Conservation (phyloP, 2,113 vertebrate species). For the Seriola dumerili region DNA sequence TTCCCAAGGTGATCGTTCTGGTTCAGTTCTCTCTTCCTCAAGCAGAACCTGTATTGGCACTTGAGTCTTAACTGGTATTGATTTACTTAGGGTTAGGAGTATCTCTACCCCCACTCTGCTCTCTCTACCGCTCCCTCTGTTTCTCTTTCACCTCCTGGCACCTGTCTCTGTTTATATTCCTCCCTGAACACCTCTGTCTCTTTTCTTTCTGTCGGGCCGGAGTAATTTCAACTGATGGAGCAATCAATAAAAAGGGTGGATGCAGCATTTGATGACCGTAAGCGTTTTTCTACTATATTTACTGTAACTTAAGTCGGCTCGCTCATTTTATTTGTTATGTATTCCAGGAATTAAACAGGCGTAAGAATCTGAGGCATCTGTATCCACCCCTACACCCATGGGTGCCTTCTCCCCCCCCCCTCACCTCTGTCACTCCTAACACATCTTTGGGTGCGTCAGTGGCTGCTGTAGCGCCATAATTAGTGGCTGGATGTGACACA, state of each 20-base stretch:
- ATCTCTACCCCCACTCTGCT: conserved; percentile 35
- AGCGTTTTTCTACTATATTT: background rate
- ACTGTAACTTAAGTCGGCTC: background rate
- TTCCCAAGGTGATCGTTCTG: conserved; percentile 81
- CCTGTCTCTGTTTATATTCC: conserved; percentile 60
- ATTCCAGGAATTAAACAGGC: conserved; percentile 4
- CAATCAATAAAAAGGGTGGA: conserved; percentile 57
- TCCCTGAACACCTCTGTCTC: conserved; percentile 31
- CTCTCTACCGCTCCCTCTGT: conserved; percentile 18
- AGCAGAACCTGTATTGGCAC: conserved; percentile 83
- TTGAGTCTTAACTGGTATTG: conserved; percentile 82
- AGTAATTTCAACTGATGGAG: conserved; percentile 32
- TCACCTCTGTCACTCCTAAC: conserved; percentile 58
- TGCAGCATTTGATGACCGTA: background rate
- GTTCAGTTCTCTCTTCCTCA: conserved; percentile 79
- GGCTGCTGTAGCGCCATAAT: conserved; percentile 72
- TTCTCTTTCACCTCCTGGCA: conserved; percentile 59
- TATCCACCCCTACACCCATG: background rate
- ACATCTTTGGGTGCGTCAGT: conserved; percentile 40
- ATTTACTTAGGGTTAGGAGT: conserved; percentile 81
- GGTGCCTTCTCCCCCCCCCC: conserved; percentile 20
- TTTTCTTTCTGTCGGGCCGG: background rate
- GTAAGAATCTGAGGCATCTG: background rate
- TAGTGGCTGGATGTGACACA: conserved; percentile 82
- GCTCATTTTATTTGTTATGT: background rate